Conservation (phyloP, 2,888 invertebrate genomes). For the Tryphoninae sp. region DNA sequence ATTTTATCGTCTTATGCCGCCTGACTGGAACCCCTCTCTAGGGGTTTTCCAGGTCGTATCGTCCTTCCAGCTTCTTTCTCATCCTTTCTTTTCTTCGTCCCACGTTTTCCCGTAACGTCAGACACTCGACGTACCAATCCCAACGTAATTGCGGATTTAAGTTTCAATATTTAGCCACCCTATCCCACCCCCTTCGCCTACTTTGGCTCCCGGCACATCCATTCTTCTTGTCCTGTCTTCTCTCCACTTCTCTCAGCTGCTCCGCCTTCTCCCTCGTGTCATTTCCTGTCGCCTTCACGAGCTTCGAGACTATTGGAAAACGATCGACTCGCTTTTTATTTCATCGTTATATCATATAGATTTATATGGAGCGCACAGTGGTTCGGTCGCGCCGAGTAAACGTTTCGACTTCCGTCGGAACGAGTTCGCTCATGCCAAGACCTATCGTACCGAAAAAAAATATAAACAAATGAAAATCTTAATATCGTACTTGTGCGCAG, state of each 20-base stretch:
- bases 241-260: slow-evolving; percentile 1
- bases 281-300: slow-evolving; percentile 7
- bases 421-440: not conserved
- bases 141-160: slow-evolving; percentile 56
- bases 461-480: slow-evolving; percentile 19
- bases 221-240: slow-evolving; percentile 17
- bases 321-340: slow-evolving; percentile 22
- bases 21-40: not conserved
- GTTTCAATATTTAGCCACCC: slow-evolving; percentile 48
- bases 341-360: slow-evolving; percentile 17
- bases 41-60: slow-evolving; percentile 2
- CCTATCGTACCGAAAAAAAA: not conserved
- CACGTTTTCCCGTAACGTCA: not conserved
- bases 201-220: not conserved
- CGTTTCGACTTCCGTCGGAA: slow-evolving; percentile 2
- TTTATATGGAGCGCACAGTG: slow-evolving; percentile 18
- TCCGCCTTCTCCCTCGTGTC: slow-evolving; percentile 15
- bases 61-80: not conserved
- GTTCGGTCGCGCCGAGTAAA: slow-evolving; percentile 26
- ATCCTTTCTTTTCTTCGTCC: not conserved
- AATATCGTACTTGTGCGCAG: slow-evolving; percentile 67
- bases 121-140: slow-evolving; percentile 40
- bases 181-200: not conserved
- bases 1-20: slow-evolving; percentile 7
- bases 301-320: slow-evolving; percentile 41